Base-by-base conservation (phyloP, 2,797 vertebrate genomes). In the Tragelaphus oryx region DNA sequence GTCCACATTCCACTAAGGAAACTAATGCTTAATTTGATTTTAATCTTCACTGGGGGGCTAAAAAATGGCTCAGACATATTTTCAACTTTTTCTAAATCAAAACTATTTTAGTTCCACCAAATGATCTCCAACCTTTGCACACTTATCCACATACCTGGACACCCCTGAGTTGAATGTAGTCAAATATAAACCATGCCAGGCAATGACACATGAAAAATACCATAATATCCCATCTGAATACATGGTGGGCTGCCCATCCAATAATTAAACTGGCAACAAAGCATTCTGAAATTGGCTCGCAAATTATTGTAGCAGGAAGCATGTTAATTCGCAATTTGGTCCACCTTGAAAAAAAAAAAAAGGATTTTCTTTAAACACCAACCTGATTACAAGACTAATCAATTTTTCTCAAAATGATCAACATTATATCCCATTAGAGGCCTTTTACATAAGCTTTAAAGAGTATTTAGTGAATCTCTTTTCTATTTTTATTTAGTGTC, bases 131-230 rank as follows among this genome's bases (percentile, higher is more conserved):
- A 44, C 33, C 52, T 84, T 89, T 71, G 50, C 55, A 16, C 16
- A 62, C n/a, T 71, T 44, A 14, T 4, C 33, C 83, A 98, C 98
- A 7, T 98, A 99, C 99, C 99, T 99, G 99, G 82, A 99, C 99
- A 97, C 99, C 99, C 62, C 99, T 99, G 81, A 99, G 99, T 98
- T 99, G 99, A 97, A 99, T 98, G 98, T 99, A 99, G 98, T 99
- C 99, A 28, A 99, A 98, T 93, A 99, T 99, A 98, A 99, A 99
- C 99, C 99, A 99, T 5, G 99, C 99, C 94, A 99, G 98, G 97
- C 99, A 99, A 97, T 99, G 99, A 98, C 99, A 99, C 99, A 99
- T 99, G 97, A 99, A 99, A 98, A 99, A 99, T 30, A 99, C 99
- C 99, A 99, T 99, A 98, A 99, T 99, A 98, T 99, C 99, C 99